phyloP scores from a whole-genome alignment of 2,113 vertebrate species.

The Cygnus atratus region DNA sequence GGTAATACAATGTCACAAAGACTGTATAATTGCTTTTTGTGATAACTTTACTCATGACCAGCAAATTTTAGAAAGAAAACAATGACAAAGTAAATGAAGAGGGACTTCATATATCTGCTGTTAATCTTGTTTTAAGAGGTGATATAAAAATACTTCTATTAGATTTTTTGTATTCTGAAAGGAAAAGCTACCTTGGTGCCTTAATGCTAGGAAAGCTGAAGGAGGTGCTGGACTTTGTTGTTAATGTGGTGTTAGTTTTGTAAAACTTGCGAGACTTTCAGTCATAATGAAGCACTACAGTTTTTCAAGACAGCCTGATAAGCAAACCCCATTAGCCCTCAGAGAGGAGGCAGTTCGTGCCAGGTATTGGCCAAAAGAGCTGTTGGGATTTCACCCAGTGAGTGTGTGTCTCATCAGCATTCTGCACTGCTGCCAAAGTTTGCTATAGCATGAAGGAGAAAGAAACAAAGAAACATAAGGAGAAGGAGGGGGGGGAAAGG shows the following conservation, averaged over 20 bases:
- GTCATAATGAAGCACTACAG: background rate
- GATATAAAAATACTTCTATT: background rate
- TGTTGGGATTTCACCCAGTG: constrained; percentile 22
- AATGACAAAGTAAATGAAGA: background rate
- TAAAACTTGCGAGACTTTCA: background rate
- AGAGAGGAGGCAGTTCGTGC: background rate
- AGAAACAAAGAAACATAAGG: constrained; percentile 60
- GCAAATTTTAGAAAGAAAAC: background rate
- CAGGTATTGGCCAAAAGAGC: constrained; percentile 34
- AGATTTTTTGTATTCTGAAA: background rate
- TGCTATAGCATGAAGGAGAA: constrained; percentile 62
- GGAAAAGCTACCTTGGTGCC: background rate
- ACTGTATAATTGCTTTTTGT: background rate
- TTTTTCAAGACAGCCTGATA: background rate
- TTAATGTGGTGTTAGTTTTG: background rate
- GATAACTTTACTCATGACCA: background rate
- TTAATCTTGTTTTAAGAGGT: background rate
- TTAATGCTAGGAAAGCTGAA: background rate
- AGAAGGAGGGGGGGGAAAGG: background rate
- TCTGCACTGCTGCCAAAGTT: constrained; percentile 47
- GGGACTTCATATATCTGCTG: background rate
- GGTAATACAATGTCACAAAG: background rate
- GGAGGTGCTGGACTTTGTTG: background rate
- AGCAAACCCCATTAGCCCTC: background rate
- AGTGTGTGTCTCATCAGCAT: constrained; percentile 47